Evolutionary conservation across 2,113 vertebrate species (phyloP), one percentile per base, ranked within the genome.

Genomic region (Polypterus bichir): DNA sequence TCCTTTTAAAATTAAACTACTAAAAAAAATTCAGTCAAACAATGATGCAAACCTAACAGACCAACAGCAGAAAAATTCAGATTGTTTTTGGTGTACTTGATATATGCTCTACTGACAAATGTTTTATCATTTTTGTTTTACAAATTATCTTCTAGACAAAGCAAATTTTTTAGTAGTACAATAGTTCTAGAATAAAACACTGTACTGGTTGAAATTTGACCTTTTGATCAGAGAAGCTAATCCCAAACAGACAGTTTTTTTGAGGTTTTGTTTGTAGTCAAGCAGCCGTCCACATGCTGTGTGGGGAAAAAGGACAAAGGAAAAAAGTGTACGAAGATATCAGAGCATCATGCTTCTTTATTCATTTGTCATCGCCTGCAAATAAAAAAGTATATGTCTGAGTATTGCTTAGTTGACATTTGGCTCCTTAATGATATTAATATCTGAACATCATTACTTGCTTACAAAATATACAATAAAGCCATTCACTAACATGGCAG

Each of bases 211-310:
- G 9, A 57, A 62, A 44, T 46, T 60, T 64, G 62, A 70, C 59
- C 65, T 67, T 56, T 64, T 55, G 54, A 27, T 5, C 51, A 11
- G 62, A 48, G 44, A 47, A 11, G 9, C 71, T 63, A 68, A 63
- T 79, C 79, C 78, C 76, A 76, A 78, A 82, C 76, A 27, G 27
- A 27, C 27, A 27, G 27, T 27, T 27, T 27, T 27, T 27, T 55
- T 55, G 78, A 81, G 81, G 79, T 81, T 77, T 74, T 76, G 74
- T 71, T 76, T 65, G 70, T 75, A 70, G 75, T 74, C 71, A 62
- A 66, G 66, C 74, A 78, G 73, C 74, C 75, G 69, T 60, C 68
- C 57, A 57, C 60, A 54, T 63, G 59, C 61, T 46, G 58, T 65
- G 62, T 45, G 52, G 46, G 64, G 11, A 54, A 64, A 63, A 70